Base-by-base conservation (phyloP, 2,888 invertebrate species). In the Drosophila seclusa region DNA sequence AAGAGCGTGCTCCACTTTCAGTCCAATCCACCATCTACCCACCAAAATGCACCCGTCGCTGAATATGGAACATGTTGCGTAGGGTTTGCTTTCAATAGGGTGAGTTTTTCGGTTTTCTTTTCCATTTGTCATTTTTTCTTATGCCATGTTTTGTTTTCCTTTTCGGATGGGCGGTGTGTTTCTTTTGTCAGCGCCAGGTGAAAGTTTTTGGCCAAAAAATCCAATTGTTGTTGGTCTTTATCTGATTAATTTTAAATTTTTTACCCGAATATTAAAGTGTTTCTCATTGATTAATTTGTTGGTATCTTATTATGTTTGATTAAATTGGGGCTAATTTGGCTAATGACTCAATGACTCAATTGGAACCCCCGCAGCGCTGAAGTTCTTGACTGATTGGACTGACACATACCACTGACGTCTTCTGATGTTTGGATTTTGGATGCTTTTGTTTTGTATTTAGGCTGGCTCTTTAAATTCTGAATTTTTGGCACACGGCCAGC, bases 51-150 rank as follows among this genome's bases (percentile, higher is more conserved):
- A 54, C 40, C 50, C 36, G 62, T 58, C 62, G 54, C 70, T 63
- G 82, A 87, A 87, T 83, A 83, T 83, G 78, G 83, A 87, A 89
- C 89, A 85, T 87, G 87, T 87, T 87, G 87, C 89, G 89, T 87
- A 87, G 87, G 87, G 80, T 78, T 83, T 77, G 57, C 49, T 67
- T 54, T 57, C 52, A 29, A 24, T 29, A 60, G 76, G 80, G 63
- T 76, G 79, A 73, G 70, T 68, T 73, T n/a, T n/a, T 70, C 16
- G 45, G 45, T 18, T 40, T 55, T 42, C 48, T 31, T 57, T 48
- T 50, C 10, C 48, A 42, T 45, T 69, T 55, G 58, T 62, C 52
- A 18, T 49, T 60, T 64, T 61, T 59, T 42, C 50, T 36, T 42
- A 29, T 45, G 31, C 7, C 27, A 29, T 53, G 38, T 60, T 36